phyloP scores from a whole-genome alignment of 2,888 invertebrate genomes.

The Schizotus pectinicornis region DNA sequence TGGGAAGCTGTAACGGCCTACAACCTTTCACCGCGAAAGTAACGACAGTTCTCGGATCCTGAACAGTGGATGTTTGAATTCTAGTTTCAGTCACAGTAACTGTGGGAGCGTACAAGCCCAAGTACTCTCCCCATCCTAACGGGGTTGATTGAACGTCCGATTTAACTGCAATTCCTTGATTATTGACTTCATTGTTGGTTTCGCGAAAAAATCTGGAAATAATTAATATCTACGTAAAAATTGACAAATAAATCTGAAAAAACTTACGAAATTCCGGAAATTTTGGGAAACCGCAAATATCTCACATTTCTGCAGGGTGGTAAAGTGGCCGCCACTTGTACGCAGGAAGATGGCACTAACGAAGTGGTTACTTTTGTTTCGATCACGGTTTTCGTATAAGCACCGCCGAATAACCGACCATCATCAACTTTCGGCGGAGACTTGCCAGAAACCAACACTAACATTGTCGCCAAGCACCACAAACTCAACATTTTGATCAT shows the following conservation, averaged over 20 bases:
- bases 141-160: constrained; percentile 32
- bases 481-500: no score
- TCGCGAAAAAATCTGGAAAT: background rate
- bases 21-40: constrained; percentile 58
- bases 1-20: constrained; percentile 51
- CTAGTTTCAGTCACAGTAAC: constrained; percentile 50
- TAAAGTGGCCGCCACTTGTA: constrained; percentile 53
- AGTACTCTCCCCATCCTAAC: constrained; percentile 53
- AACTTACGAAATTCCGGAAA: constrained; percentile 41
- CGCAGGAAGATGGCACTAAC: constrained; percentile 56
- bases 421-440: constrained; percentile 4
- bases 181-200: background rate
- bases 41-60: constrained; percentile 52
- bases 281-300: constrained; percentile 48
- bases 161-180: constrained; percentile 2
- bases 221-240: background rate
- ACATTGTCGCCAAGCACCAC: background rate
- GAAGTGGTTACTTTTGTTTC: constrained; percentile 48
- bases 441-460: background rate
- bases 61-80: constrained; percentile 45
- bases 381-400: constrained; percentile 48
- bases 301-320: constrained; percentile 54
- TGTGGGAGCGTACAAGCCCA: constrained; percentile 52
- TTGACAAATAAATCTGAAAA: background rate
- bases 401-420: constrained; percentile 37